Evolutionary conservation across 2,113 vertebrate species (phyloP).

Genomic region (Neodontobutis hainanensis): DNA sequence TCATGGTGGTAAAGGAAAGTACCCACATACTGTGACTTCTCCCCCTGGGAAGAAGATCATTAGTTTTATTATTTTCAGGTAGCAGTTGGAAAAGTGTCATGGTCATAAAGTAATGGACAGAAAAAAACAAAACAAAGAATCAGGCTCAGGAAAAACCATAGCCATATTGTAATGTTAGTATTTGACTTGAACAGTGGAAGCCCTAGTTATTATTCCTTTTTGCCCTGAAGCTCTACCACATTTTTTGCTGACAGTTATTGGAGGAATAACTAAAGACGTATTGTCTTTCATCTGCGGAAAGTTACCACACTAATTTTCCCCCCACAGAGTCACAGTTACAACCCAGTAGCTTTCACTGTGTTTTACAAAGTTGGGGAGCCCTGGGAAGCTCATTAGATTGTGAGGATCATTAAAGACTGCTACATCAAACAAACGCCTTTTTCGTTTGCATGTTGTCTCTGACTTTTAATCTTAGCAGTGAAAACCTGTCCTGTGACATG

Average conservation of each 20-base stretch:
- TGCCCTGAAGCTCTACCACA: conserved; percentile 23
- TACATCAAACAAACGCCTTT: conserved; percentile 54
- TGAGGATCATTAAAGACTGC: conserved; percentile 44
- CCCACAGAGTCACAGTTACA: conserved; percentile 40
- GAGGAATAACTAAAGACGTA: conserved; percentile 44
- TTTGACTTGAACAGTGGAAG: background rate
- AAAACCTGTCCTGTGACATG: conserved; percentile 13
- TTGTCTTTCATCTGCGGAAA: conserved; percentile 38
- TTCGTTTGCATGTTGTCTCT: conserved; percentile 26
- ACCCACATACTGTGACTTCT: too few relatives aligned
- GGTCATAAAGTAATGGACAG: too few relatives aligned
- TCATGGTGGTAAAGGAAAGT: background rate
- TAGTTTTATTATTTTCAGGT: too few relatives aligned
- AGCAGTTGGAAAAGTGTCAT: too few relatives aligned
- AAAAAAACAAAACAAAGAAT: too few relatives aligned
- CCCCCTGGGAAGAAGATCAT: too few relatives aligned
- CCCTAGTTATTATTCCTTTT: background rate
- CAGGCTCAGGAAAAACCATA: too few relatives aligned
- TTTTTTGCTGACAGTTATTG: conserved; percentile 54
- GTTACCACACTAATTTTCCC: conserved; percentile 32
- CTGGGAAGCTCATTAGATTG: conserved; percentile 64
- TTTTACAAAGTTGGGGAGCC: conserved; percentile 53
- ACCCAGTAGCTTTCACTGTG: conserved; percentile 37
- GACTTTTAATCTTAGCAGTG: conserved; percentile 6
- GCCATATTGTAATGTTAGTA: background rate